Percentiles rank a stretch among this genome's conserved stretches.
phyloP scores from a whole-genome alignment of 2,888 invertebrate species.

The Panopea generosa region DNA sequence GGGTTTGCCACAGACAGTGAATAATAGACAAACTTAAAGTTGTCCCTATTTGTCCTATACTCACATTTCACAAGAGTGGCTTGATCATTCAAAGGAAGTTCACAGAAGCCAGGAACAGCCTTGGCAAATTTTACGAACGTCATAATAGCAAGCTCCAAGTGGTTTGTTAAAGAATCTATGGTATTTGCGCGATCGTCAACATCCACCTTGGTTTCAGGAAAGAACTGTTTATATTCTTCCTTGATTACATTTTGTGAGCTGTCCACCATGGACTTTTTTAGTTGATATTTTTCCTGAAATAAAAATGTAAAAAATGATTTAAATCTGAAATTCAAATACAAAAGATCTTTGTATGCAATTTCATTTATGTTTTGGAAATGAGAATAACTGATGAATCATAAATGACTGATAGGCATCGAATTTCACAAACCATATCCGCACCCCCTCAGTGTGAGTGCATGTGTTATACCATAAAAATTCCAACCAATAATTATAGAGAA shows the following conservation, averaged over 20 bases:
- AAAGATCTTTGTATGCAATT: too few species aligned
- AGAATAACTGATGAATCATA: too few species aligned
- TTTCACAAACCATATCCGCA: too few species aligned
- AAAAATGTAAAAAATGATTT: neutral
- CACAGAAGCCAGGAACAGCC: slow-evolving; percentile 80
- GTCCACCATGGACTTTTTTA: neutral
- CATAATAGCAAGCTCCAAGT: slow-evolving; percentile 78
- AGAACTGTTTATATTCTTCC: neutral
- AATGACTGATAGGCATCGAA: too few species aligned
- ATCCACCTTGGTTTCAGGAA: slow-evolving; percentile 76
- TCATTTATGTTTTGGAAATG: too few species aligned
- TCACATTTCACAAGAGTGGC: slow-evolving; percentile 81
- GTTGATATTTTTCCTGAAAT: neutral
- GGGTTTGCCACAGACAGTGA: too few species aligned
- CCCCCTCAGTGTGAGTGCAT: too few species aligned
- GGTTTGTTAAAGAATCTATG: slow-evolving; percentile 72
- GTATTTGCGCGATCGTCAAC: slow-evolving; percentile 77
- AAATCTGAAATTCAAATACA: neutral
- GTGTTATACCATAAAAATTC: too few species aligned
- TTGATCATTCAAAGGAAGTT: slow-evolving; percentile 80
- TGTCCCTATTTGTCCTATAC: too few species aligned
- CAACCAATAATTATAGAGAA: too few species aligned
- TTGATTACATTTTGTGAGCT: neutral
- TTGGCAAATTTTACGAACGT: slow-evolving; percentile 81
- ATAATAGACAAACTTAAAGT: too few species aligned